A percentile compares a stretch with the other conserved stretches of the same genome.
phyloP scores from a whole-genome alignment of 2,888 invertebrate genomes.

The Sphaerophoria rueppellii region DNA sequence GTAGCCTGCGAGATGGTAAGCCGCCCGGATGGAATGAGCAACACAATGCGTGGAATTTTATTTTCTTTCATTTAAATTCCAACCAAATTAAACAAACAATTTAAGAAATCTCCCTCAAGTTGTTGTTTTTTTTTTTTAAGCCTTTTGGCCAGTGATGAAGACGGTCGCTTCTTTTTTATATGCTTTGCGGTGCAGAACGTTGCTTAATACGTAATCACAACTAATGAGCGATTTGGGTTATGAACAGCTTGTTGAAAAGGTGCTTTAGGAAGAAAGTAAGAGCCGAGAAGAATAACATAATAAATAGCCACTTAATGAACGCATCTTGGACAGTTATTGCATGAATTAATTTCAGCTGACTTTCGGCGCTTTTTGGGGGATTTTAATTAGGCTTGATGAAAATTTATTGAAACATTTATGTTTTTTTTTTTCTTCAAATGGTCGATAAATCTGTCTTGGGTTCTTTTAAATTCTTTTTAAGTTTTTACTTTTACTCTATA shows the following conservation, averaged over 20 bases:
- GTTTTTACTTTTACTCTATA: too few relatives aligned
- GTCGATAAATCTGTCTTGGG: too few relatives aligned
- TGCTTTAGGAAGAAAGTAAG: slow-evolving; percentile 71
- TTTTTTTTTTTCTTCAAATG: too few relatives aligned
- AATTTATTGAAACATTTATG: too few relatives aligned
- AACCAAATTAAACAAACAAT: slow-evolving; percentile 3
- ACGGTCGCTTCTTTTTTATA: slow-evolving; percentile 12
- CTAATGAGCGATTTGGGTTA: slow-evolving; percentile 67
- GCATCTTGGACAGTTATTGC: neutral
- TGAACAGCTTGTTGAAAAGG: slow-evolving; percentile 56
- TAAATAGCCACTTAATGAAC: neutral
- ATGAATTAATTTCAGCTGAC: too few relatives aligned
- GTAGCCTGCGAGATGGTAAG: neutral
- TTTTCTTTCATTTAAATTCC: neutral
- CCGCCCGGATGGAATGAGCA: neutral
- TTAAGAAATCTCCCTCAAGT: neutral
- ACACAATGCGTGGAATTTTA: neutral
- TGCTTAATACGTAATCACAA: slow-evolving; percentile 47
- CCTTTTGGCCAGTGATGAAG: slow-evolving; percentile 12
- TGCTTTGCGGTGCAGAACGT: slow-evolving; percentile 23
- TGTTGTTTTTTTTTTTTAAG: neutral
- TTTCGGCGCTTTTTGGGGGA: too few relatives aligned
- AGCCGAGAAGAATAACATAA: slow-evolving; percentile 9
- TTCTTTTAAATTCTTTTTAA: too few relatives aligned
- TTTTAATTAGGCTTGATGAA: too few relatives aligned